phyloP scores from a whole-genome alignment of 2,888 invertebrate species.

The Cephalotes varians region DNA sequence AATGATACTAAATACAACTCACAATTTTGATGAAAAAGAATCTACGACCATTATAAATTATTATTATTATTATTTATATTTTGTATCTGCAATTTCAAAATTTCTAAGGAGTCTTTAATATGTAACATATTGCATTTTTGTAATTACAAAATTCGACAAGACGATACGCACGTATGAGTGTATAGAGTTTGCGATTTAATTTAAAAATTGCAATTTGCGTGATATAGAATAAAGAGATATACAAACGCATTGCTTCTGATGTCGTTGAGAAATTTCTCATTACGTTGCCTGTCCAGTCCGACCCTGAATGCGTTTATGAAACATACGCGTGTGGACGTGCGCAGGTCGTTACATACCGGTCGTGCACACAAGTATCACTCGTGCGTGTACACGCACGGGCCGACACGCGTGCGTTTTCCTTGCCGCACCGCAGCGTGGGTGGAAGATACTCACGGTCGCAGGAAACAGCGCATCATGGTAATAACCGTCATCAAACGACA shows the following conservation, averaged over 20 bases:
- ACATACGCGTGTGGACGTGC: slow-evolving; percentile 47
- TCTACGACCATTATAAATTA: background rate
- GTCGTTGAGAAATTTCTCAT: slow-evolving; percentile 41
- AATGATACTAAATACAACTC: background rate
- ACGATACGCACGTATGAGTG: too few species aligned
- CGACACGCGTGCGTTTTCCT: slow-evolving; percentile 43
- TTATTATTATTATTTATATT: background rate
- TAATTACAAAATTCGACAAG: background rate
- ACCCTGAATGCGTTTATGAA: slow-evolving; percentile 51
- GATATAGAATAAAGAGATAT: background rate
- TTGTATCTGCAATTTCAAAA: background rate
- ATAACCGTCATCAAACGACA: slow-evolving; percentile 85
- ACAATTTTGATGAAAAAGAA: background rate
- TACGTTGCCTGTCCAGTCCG: slow-evolving; percentile 39
- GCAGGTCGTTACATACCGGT: slow-evolving; percentile 66
- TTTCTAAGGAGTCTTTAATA: background rate
- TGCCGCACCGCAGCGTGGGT: slow-evolving; percentile 64
- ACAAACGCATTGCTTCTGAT: background rate
- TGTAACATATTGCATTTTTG: background rate
- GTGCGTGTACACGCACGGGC: slow-evolving; percentile 52
- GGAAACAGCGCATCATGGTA: slow-evolving; percentile 85
- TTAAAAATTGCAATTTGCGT: background rate
- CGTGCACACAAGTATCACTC: slow-evolving; percentile 36
- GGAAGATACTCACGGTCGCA: slow-evolving; percentile 83
- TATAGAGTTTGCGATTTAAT: background rate